Percentiles rank a stretch among this genome's conserved stretches.
phyloP scores from a whole-genome alignment of 2,888 invertebrate species.

The Chalcis sispes region DNA sequence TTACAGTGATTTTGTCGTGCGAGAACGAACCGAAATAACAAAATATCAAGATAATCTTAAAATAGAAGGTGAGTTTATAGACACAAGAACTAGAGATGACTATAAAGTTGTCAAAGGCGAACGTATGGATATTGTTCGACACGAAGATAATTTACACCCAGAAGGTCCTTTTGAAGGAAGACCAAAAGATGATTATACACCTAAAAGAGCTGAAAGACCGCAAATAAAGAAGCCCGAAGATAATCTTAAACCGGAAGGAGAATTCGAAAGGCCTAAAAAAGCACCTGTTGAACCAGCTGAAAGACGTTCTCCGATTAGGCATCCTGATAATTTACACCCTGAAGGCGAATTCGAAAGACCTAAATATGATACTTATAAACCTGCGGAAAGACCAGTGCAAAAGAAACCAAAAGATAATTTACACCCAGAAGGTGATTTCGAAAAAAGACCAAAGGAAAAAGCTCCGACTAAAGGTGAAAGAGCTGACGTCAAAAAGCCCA shows the following conservation, averaged over 20 bases:
- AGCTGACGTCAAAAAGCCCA: constrained; percentile 69
- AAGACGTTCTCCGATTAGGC: constrained; percentile 67
- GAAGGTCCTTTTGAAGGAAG: constrained; percentile 54
- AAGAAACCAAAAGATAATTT: constrained; percentile 75
- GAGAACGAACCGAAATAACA: constrained; percentile 76
- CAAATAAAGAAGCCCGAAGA: constrained; percentile 69
- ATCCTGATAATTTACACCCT: constrained; percentile 78
- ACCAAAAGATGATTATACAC: constrained; percentile 65
- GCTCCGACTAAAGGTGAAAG: constrained; percentile 70
- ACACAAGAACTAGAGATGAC: constrained; percentile 76
- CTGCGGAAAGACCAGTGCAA: constrained; percentile 71
- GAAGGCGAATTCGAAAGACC: constrained; percentile 71
- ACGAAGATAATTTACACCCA: constrained; percentile 75
- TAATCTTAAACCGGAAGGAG: constrained; percentile 72
- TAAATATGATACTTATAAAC: constrained; percentile 70
- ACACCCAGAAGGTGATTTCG: constrained; percentile 76
- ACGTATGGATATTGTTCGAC: constrained; percentile 76
- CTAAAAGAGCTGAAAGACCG: constrained; percentile 71
- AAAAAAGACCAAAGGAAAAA: constrained; percentile 67
- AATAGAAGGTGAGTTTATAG: constrained; percentile 80
- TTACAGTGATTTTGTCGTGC: constrained; percentile 64
- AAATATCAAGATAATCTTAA: constrained; percentile 77
- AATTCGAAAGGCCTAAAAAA: constrained; percentile 57
- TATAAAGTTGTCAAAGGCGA: constrained; percentile 78
- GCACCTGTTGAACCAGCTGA: constrained; percentile 74